phyloP scores from a whole-genome alignment of 2,113 vertebrate genomes.

The Arenaria interpres region DNA sequence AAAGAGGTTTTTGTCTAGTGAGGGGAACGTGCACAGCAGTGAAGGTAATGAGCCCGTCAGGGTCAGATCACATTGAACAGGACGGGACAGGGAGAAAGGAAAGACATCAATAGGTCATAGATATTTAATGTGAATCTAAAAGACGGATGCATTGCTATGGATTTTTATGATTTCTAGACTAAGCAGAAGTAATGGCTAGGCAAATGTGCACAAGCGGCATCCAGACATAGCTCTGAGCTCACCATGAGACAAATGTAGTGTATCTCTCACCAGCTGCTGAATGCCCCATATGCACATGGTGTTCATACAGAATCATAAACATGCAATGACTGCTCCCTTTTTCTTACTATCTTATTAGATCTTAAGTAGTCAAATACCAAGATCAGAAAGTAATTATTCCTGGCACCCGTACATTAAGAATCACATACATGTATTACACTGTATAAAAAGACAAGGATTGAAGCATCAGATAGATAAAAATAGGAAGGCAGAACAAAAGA shows the following conservation, averaged over 20 bases:
- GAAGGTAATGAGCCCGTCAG: background rate
- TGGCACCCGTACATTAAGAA: background rate
- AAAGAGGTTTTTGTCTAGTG: background rate
- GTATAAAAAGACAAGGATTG: background rate
- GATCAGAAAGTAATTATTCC: background rate
- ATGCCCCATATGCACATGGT: rapidly evolving
- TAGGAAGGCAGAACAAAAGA: background rate
- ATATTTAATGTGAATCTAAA: background rate
- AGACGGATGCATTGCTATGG: background rate
- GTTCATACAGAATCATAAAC: background rate
- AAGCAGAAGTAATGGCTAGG: background rate
- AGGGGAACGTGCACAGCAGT: background rate
- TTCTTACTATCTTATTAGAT: background rate
- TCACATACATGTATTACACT: background rate
- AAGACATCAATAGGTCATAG: background rate
- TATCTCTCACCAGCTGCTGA: background rate
- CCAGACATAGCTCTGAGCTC: background rate
- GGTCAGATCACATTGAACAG: background rate
- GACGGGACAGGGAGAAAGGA: background rate
- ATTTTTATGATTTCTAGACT: background rate
- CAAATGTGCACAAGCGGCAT: background rate
- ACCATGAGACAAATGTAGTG: rapidly evolving
- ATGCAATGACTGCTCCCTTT: background rate
- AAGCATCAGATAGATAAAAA: background rate
- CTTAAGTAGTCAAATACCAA: background rate